Percentiles rank a stretch among this genome's conserved stretches.
These are phyloP conservation scores for Amphiduros pacificus DNA, from an alignment of 2,888 invertebrate genomes.

Conservation along the genomic window DNA sequence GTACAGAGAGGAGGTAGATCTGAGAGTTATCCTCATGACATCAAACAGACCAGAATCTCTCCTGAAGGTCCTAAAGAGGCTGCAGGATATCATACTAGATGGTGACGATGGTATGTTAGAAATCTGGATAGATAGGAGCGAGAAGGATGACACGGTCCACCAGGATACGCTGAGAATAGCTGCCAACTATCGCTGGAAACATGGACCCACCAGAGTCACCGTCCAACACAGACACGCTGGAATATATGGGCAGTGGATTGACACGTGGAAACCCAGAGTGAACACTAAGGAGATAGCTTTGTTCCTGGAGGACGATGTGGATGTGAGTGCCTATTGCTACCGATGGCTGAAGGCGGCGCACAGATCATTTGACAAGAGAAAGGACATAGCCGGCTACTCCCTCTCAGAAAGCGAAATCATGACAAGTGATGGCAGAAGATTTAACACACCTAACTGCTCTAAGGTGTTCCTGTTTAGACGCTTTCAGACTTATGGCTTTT, in stretches of 20 bases:
- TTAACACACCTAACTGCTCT: background rate
- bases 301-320: conserved; percentile 46
- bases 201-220: conserved; percentile 28
- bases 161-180: conserved; percentile 25
- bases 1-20: background rate
- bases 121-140: conserved; percentile 33
- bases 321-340: conserved; percentile 41
- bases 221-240: conserved; percentile 31
- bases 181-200: conserved; percentile 26
- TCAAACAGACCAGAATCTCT: conserved; percentile 27
- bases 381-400: background rate
- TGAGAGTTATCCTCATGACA: conserved; percentile 22
- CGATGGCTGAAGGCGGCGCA: conserved; percentile 28
- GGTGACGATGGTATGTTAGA: conserved; percentile 28
- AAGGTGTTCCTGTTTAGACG: background rate
- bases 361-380: background rate
- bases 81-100: conserved; percentile 27
- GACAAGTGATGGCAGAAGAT: background rate
- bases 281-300: conserved; percentile 41
- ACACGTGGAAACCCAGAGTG: conserved; percentile 38
- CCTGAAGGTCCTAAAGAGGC: conserved; percentile 19
- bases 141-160: conserved; percentile 21
- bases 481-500: background rate
- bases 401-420: background rate
- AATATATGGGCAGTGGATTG: conserved; percentile 35